Conservation (phyloP, 2,888 invertebrate genomes). For the Axea sp. region DNA sequence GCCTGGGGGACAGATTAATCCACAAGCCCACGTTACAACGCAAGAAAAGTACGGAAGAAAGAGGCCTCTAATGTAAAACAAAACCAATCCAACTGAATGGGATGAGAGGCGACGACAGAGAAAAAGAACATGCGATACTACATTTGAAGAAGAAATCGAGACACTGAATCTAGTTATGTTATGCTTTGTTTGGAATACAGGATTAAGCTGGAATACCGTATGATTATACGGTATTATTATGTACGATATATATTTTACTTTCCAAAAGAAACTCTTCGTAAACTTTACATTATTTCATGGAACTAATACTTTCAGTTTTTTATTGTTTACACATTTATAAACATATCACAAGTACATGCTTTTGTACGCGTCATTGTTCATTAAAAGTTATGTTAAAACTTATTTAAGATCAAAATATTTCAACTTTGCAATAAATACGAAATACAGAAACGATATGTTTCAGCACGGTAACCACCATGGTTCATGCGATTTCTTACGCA, state of each 20-base stretch:
- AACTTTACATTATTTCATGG: too few species aligned
- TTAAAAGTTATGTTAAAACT: too few species aligned
- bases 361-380: too few species aligned
- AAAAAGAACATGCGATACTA: constrained; percentile 63
- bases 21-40: constrained; percentile 53
- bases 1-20: constrained; percentile 75
- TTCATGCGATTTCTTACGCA: constrained; percentile 65
- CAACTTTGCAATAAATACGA: constrained; percentile 71
- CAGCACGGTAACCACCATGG: constrained; percentile 77
- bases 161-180: constrained; percentile 73
- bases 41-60: constrained; percentile 54
- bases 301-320: too few species aligned
- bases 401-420: too few species aligned
- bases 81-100: constrained; percentile 50
- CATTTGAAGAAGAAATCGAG: constrained; percentile 62
- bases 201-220: constrained; percentile 69
- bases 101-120: constrained; percentile 58
- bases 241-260: constrained; percentile 48
- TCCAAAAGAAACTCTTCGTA: too few species aligned
- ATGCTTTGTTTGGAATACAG: constrained; percentile 76
- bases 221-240: constrained; percentile 12
- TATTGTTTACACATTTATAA: too few species aligned
- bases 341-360: too few species aligned
- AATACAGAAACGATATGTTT: constrained; percentile 78
- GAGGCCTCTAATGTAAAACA: constrained; percentile 59